Evolutionary conservation across 2,888 invertebrate species (phyloP).

Genomic region (Allacma fusca): DNA sequence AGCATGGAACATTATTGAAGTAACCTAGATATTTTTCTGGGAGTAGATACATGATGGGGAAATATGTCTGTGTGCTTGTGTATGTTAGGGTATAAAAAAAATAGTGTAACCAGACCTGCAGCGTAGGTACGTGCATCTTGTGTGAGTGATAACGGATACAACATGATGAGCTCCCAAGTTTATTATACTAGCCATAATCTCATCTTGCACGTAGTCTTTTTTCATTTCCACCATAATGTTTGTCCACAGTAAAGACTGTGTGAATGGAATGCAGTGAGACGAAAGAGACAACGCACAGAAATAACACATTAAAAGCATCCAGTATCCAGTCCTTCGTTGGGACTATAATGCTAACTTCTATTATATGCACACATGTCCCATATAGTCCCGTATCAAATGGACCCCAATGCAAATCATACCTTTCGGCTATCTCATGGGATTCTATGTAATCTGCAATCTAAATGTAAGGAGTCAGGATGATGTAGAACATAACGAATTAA

Average conservation of each 20-base stretch:
- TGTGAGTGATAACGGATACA: background rate
- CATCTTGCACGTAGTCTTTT: background rate
- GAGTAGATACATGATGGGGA: too few relatives aligned
- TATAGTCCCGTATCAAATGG: too few relatives aligned
- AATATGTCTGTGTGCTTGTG: too few relatives aligned
- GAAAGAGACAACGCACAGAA: conserved; percentile 34
- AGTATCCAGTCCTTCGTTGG: background rate
- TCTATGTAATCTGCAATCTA: too few relatives aligned
- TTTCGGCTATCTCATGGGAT: too few relatives aligned
- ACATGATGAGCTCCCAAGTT: conserved; percentile 5
- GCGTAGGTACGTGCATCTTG: conserved; percentile 2
- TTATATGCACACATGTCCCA: too few relatives aligned
- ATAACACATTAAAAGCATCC: background rate
- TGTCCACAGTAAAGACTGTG: background rate
- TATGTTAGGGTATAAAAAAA: too few relatives aligned
- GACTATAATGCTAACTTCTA: background rate
- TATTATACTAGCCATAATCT: background rate
- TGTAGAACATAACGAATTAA: too few relatives aligned
- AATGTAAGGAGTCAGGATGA: too few relatives aligned
- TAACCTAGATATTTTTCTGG: too few relatives aligned
- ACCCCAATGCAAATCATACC: too few relatives aligned
- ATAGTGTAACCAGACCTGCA: background rate
- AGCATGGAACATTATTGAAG: too few relatives aligned
- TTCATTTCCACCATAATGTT: background rate
- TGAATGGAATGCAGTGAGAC: conserved; percentile 38